Evolutionary conservation across 2,888 invertebrate genomes (phyloP).

Genomic region (Spicauda simplicius): DNA sequence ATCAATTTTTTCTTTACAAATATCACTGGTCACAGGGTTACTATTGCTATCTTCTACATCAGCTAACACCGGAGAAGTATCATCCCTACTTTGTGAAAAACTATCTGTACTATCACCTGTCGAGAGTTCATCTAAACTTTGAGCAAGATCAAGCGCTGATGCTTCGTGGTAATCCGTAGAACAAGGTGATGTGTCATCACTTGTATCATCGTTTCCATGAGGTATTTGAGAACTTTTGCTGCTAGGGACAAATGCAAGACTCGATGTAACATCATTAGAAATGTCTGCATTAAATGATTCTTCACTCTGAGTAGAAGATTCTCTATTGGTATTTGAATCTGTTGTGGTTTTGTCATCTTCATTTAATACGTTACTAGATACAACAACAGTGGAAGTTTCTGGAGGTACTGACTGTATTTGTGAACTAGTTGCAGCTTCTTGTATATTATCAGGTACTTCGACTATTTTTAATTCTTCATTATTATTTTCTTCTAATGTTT

Average conservation of each 20-base stretch:
- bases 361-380: conserved; percentile 52
- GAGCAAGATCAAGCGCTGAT: conserved; percentile 73
- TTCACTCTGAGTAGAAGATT: conserved; percentile 68
- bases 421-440: conserved; percentile 17
- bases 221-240: conserved; percentile 74
- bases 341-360: conserved; percentile 59
- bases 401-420: conserved; percentile 22
- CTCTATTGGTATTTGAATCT: conserved; percentile 58
- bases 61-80: conserved; percentile 55
- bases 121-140: conserved; percentile 74
- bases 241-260: conserved; percentile 77
- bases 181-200: conserved; percentile 77
- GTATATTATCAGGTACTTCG: conserved; percentile 45
- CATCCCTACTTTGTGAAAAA: conserved; percentile 78
- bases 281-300: conserved; percentile 76
- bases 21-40: conserved; percentile 47
- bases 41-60: conserved; percentile 50
- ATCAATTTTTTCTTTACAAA: conserved; percentile 40
- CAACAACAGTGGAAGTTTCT: conserved; percentile 42
- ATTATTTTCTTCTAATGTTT: conserved; percentile 46
- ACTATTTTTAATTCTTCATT: conserved; percentile 39
- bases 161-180: conserved; percentile 81
- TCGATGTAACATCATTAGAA: conserved; percentile 77
- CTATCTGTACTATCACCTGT: conserved; percentile 71
- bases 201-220: conserved; percentile 68